These are phyloP conservation scores for Argynnis bischoffii DNA, from an alignment of 2,888 invertebrate species.

Conservation along the genomic window DNA sequence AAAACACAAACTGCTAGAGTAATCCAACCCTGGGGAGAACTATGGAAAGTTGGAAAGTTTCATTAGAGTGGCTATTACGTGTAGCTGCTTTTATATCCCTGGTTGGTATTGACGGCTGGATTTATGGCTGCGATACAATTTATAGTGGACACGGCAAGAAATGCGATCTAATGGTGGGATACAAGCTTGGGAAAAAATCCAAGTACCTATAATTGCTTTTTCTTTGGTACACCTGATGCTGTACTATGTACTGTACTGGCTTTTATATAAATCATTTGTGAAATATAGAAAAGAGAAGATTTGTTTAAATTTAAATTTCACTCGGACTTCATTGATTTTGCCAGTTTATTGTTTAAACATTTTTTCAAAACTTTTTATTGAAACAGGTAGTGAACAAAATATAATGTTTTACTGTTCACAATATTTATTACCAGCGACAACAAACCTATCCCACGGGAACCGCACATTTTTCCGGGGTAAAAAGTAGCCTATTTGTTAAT, in stretches of 20 bases:
- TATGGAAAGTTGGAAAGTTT: slow-evolving; percentile 45
- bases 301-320: too few species aligned
- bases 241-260: neutral
- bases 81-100: slow-evolving; percentile 46
- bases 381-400: too few species aligned
- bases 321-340: too few species aligned
- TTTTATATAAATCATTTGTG: neutral
- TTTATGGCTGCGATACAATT: slow-evolving; percentile 65
- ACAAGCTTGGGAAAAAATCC: slow-evolving; percentile 26
- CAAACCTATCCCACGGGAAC: too few species aligned
- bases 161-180: slow-evolving; percentile 50
- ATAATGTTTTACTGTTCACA: too few species aligned
- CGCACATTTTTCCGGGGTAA: too few species aligned
- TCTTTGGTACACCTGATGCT: slow-evolving; percentile 17
- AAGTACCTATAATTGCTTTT: slow-evolving; percentile 15
- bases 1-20: slow-evolving; percentile 34
- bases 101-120: slow-evolving; percentile 54
- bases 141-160: slow-evolving; percentile 46
- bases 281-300: neutral
- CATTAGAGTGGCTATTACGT: slow-evolving; percentile 54
- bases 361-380: too few species aligned
- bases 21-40: slow-evolving; percentile 33
- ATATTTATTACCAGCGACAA: too few species aligned
- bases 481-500: too few species aligned
- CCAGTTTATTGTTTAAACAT: too few species aligned